Percentiles rank a stretch among this genome's conserved stretches.
phyloP scores from a whole-genome alignment of 2,113 vertebrate genomes.

The Eulemur macaco region DNA sequence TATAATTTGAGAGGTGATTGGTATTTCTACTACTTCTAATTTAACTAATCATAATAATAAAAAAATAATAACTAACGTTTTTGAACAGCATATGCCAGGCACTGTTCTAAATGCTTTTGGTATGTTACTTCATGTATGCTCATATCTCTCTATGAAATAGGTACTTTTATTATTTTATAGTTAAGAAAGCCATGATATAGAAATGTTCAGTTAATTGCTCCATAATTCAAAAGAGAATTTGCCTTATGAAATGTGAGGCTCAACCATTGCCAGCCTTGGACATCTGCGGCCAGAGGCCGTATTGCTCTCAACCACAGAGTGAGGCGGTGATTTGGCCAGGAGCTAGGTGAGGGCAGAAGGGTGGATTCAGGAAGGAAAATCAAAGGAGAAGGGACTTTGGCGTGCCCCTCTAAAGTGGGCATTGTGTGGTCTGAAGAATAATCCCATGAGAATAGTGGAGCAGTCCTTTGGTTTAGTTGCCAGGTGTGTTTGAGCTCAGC shows the following conservation, averaged over 20 bases:
- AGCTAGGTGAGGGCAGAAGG: neutral
- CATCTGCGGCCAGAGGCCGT: neutral
- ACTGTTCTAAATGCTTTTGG: neutral
- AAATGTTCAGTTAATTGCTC: neutral
- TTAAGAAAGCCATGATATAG: neutral
- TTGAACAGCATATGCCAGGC: neutral
- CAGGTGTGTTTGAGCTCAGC: neutral
- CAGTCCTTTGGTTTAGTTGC: neutral
- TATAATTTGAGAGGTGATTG: neutral
- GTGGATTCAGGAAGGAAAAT: neutral
- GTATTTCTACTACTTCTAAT: neutral
- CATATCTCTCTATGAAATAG: neutral
- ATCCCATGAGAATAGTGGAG: neutral
- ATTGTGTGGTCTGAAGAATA: neutral
- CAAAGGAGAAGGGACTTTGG: neutral
- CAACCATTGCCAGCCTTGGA: neutral
- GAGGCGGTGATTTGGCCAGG: neutral
- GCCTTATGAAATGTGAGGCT: neutral
- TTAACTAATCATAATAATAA: neutral
- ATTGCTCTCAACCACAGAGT: neutral
- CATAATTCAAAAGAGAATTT: neutral
- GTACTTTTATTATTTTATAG: neutral
- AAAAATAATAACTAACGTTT: neutral
- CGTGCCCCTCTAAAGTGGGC: neutral
- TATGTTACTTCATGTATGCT: neutral